These are phyloP conservation scores for Sylvilagus floridanus DNA, from an alignment of 2,797 vertebrate genomes.

Conservation along the genomic window DNA sequence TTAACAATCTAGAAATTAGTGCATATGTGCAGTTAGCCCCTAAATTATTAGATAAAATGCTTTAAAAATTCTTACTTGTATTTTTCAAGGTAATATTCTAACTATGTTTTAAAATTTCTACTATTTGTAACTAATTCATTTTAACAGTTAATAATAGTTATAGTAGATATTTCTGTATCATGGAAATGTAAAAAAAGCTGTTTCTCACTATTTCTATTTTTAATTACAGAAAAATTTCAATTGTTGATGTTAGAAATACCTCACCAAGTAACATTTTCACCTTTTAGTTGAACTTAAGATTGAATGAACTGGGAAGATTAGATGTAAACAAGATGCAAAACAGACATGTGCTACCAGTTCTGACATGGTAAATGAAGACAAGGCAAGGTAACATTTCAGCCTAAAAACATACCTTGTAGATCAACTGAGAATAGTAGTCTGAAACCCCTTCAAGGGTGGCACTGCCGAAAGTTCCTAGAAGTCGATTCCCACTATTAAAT, in stretches of 20 bases:
- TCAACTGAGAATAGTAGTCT: slow-evolving; percentile 99
- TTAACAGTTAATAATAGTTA: slow-evolving; percentile 54
- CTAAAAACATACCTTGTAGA: slow-evolving; percentile 93
- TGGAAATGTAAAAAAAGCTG: slow-evolving; percentile 21
- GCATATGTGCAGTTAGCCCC: neutral
- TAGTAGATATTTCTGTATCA: slow-evolving; percentile 3
- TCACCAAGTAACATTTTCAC: neutral
- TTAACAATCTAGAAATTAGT: slow-evolving; percentile 29
- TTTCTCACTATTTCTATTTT: slow-evolving; percentile 58
- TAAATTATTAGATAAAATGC: slow-evolving; percentile 24
- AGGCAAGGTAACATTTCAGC: slow-evolving; percentile 50
- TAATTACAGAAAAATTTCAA: slow-evolving; percentile 47
- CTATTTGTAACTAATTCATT: slow-evolving; percentile 14
- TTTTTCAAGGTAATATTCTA: slow-evolving; percentile 33
- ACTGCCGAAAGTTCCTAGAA: slow-evolving; percentile 98
- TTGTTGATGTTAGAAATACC: slow-evolving; percentile 22
- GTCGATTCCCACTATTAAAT: slow-evolving; percentile 95
- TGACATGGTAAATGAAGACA: slow-evolving; percentile 18
- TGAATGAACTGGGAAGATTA: slow-evolving; percentile 39
- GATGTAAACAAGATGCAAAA: slow-evolving; percentile 43
- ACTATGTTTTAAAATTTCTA: neutral
- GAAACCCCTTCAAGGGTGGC: slow-evolving; percentile 97
- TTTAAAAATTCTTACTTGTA: neutral
- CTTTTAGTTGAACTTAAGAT: neutral
- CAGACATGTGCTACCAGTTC: slow-evolving; percentile 23